Conservation (phyloP, 2,797 vertebrate species). For the Salmo trutta region DNA sequence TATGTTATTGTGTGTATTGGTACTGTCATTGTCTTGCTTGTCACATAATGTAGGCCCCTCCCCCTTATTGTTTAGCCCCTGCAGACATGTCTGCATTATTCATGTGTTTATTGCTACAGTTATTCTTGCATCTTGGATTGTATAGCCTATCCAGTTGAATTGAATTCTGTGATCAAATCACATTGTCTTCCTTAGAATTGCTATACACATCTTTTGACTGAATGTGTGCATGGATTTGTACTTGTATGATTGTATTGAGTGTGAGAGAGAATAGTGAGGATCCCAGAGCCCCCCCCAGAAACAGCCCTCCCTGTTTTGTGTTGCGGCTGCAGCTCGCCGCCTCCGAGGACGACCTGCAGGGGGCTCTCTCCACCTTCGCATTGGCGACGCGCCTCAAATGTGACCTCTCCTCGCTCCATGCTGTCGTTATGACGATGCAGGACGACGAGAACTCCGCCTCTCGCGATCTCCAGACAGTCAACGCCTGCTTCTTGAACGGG, state of each 20-base stretch:
- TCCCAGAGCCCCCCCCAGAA: conserved; percentile 63
- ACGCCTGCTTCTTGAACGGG: conserved; percentile 80
- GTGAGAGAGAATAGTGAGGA: conserved; percentile 32
- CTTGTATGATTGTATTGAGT: not conserved
- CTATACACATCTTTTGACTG: not conserved
- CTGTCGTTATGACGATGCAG: conserved; percentile 71
- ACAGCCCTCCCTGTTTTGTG: conserved; percentile 85
- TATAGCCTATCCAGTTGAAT: not conserved
- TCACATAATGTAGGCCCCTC: too few relatives aligned
- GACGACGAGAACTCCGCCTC: conserved; percentile 75
- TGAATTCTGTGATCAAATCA: not conserved
- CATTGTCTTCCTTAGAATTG: too few relatives aligned
- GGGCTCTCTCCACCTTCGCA: conserved; percentile 75
- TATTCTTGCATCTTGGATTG: not conserved
- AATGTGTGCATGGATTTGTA: not conserved
- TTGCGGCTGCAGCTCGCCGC: conserved; percentile 92
- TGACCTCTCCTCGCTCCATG: conserved; percentile 79
- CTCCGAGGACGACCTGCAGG: conserved; percentile 80
- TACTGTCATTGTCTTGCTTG: not conserved
- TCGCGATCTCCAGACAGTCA: conserved; percentile 76
- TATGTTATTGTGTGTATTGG: not conserved
- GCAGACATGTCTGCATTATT: not conserved
- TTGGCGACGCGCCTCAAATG: conserved; percentile 77
- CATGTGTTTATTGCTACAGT: not conserved
- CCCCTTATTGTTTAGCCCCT: not conserved